Evolutionary conservation across 2,113 vertebrate genomes (phyloP).

Genomic region (Monarcha castaneiventris): DNA sequence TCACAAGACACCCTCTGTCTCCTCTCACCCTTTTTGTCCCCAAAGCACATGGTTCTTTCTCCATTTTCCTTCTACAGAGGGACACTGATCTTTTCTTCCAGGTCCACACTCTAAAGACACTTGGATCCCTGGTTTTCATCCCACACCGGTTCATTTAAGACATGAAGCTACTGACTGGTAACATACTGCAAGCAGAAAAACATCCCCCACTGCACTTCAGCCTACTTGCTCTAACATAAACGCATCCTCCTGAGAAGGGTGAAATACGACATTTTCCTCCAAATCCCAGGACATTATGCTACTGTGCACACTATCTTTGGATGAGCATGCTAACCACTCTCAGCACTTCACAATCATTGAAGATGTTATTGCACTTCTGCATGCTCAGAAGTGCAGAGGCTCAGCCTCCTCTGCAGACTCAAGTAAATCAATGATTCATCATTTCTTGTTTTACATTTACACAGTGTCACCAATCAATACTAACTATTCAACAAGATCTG

Average conservation of each 20-base stretch:
- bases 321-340: neutral
- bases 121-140: neutral
- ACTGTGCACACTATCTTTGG: neutral
- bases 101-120: neutral
- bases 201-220: neutral
- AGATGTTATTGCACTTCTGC: neutral
- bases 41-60: neutral
- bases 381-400: too few relatives aligned
- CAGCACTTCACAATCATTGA: neutral
- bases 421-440: neutral
- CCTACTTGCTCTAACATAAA: neutral
- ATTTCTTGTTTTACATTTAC: neutral
- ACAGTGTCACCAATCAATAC: neutral
- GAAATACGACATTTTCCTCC: neutral
- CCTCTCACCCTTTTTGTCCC: neutral
- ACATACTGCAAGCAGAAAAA: neutral
- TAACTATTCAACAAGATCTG: neutral
- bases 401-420: neutral
- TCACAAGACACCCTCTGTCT: neutral
- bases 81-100: neutral
- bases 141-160: neutral
- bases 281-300: neutral
- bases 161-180: neutral
- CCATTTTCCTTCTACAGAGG: neutral
- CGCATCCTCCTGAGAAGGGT: neutral